phyloP scores from a whole-genome alignment of 2,888 invertebrate genomes.

The Tachystola acroxantha region DNA sequence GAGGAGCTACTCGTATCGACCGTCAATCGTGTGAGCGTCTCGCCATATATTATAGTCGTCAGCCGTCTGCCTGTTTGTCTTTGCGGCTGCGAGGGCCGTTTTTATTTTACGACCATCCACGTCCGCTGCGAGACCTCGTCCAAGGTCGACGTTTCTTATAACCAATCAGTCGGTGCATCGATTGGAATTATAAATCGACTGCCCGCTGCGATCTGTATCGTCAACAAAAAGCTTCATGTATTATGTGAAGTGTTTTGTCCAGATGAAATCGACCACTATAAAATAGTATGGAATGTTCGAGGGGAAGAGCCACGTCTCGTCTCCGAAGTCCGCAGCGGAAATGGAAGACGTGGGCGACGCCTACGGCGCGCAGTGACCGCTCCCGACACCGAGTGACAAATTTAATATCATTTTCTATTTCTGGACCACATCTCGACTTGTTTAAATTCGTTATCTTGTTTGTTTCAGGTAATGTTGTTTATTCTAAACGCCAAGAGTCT shows the following conservation, averaged over 20 bases:
- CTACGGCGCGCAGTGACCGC: conserved; percentile 56
- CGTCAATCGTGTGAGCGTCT: conserved; percentile 70
- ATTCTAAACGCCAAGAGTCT: conserved; percentile 22
- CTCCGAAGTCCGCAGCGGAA: conserved; percentile 53
- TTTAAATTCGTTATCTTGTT: conserved; percentile 34
- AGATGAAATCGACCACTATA: conserved; percentile 26
- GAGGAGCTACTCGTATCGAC: conserved; percentile 69
- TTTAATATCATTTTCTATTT: conserved; percentile 56
- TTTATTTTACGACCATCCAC: conserved; percentile 70
- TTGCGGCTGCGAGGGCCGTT: conserved; percentile 53
- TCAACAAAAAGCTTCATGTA: conserved; percentile 9
- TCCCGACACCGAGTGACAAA: conserved; percentile 49
- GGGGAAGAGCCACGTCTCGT: conserved; percentile 44
- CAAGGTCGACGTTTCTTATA: conserved; percentile 60
- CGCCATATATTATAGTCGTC: conserved; percentile 60
- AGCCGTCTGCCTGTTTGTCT: conserved; percentile 60
- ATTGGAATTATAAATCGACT: conserved; percentile 27
- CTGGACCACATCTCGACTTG: conserved; percentile 30
- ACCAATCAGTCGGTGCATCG: conserved; percentile 34
- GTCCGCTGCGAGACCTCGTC: conserved; percentile 62
- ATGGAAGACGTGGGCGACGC: conserved; percentile 66
- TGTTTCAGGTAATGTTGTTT: conserved; percentile 44
- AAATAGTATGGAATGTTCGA: conserved; percentile 27
- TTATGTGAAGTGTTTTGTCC: conserved; percentile 18
- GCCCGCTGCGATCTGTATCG: conserved; percentile 11